phyloP scores from a whole-genome alignment of 1,140 invertebrate species.

The Pomacea maculata region DNA sequence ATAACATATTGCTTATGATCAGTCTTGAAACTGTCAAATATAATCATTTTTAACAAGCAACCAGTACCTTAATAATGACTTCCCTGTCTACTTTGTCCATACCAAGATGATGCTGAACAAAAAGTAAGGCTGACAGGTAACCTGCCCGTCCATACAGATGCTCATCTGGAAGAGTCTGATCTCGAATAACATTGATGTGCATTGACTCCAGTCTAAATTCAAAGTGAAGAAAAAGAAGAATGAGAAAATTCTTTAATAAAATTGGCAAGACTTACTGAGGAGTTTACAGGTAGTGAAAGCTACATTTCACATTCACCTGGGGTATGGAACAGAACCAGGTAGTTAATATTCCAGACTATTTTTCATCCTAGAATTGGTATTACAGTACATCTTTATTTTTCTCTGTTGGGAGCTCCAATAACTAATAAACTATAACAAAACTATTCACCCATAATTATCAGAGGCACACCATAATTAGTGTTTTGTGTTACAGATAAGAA shows the following conservation, averaged over 20 bases:
- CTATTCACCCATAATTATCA: too few species aligned
- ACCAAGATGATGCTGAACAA: constrained; percentile 68
- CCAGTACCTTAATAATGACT: constrained; percentile 13
- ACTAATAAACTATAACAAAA: too few species aligned
- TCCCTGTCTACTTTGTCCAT: constrained; percentile 43
- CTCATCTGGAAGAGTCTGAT: constrained; percentile 77
- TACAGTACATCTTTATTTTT: too few species aligned
- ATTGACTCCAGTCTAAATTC: constrained; percentile 50
- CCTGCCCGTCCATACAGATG: constrained; percentile 85
- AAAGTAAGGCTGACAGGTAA: constrained; percentile 76
- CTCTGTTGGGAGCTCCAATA: too few species aligned
- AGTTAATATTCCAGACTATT: too few species aligned
- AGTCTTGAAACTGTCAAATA: too few species aligned
- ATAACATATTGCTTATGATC: too few species aligned
- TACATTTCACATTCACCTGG: neutral
- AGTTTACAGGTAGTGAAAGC: neutral
- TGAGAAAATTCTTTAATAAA: neutral
- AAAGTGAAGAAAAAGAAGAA: neutral
- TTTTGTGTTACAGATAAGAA: too few species aligned
- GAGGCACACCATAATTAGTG: too few species aligned
- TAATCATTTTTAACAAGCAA: too few species aligned
- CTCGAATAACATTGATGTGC: constrained; percentile 40
- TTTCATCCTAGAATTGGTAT: too few species aligned
- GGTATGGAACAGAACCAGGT: too few species aligned
- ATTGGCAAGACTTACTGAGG: neutral